phyloP scores from a whole-genome alignment of 2,113 vertebrate genomes.

The Craseonycteris thonglongyai region DNA sequence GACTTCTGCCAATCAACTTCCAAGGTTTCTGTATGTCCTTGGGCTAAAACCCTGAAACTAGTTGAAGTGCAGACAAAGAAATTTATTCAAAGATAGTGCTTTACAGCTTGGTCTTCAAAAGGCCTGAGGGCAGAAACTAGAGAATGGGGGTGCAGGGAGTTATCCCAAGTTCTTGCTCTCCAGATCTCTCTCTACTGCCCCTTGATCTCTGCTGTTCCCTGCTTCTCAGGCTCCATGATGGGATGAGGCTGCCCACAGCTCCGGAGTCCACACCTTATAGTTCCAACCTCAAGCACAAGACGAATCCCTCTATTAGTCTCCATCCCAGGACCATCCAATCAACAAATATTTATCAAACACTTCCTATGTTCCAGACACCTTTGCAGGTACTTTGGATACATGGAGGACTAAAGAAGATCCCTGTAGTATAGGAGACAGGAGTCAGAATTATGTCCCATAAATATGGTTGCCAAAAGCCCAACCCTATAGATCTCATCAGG shows the following conservation, averaged over 20 bases:
- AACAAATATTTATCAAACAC: background rate
- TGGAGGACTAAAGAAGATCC: background rate
- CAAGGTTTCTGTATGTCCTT: background rate
- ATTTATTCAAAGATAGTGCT: background rate
- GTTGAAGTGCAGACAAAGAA: background rate
- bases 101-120: background rate
- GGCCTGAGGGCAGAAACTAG: background rate
- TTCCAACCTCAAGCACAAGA: background rate
- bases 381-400: background rate
- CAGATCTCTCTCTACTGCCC: background rate
- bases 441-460: background rate
- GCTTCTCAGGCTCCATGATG: background rate
- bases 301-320: background rate
- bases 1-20: background rate
- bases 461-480: background rate
- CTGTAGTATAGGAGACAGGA: background rate
- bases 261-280: fast-evolving
- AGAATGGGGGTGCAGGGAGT: background rate
- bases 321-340: background rate
- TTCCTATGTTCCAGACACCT: background rate
- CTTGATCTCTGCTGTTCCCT: background rate
- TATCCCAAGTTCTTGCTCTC: background rate
- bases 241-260: background rate
- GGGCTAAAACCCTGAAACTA: background rate
- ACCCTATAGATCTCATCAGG: background rate